Evolutionary conservation across 2,888 invertebrate species (phyloP), one percentile per base, ranked within the genome.

Genomic region (Tethea ocularis): DNA sequence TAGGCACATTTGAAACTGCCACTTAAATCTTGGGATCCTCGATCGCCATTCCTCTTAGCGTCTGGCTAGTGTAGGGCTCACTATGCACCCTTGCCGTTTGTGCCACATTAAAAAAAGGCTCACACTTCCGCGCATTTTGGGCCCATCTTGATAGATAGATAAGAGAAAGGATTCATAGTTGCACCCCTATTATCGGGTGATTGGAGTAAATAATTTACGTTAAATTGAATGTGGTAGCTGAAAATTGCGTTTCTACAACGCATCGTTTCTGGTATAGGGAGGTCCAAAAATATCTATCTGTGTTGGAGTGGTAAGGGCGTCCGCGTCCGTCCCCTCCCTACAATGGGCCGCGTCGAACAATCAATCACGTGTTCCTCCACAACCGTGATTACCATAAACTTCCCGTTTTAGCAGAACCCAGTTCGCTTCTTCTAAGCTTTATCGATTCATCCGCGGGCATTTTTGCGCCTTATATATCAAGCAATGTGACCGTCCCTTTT

Each of bases 1-100:
- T 91, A 91, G 89, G 91, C 91, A 86, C 89, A 88, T 91, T 91
- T 88, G 89, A 88, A 89, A 91, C 86, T 91, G 89, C 88, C 90
- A 88, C 88, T 90, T 91, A 91, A 91, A 91, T 91, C 91, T 91
- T 89, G 85, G 86, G 89, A 86, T 90, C 84, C 84, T 86, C 90
- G 85, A 91, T 91, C 82, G 91, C 88, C 84, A 89, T 91, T 89
- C 88, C 84, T 91, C 89, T 89, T 84, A 77, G 84, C 80, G 83
- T 86, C 89, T 73, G 75, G 75, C 74, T 75, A 77, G 79, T 77
- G 71, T 76, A 70, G 66, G 70, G 67, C 71, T 68, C 70, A 59
- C 61, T 61, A 78, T 74, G 80, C 83, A 81, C 86, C 86, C 83
- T 83, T 82, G 83, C 83, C 82, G 80, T 84, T 84, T 80, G 75